A percentile compares a stretch with the other conserved stretches of the same genome.
Evolutionary conservation across 1,140 invertebrate genomes (phyloP).

Genomic region (Grapholita molesta): DNA sequence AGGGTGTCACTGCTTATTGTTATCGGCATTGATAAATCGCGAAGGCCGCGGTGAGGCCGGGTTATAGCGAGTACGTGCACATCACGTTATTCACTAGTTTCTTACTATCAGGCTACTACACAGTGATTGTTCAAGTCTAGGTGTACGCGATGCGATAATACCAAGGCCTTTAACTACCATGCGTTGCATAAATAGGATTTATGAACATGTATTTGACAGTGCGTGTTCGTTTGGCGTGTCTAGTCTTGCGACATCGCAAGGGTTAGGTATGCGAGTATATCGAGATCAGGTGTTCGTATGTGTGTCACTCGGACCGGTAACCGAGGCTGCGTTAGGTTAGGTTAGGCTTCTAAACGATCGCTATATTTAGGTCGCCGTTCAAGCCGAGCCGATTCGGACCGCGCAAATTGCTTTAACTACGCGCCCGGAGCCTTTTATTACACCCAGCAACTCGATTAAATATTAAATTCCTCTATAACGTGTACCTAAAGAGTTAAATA

Average conservation of each 20-base stretch:
- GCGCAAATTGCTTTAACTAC: constrained; percentile 54
- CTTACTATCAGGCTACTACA: constrained; percentile 12
- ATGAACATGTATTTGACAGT: background rate
- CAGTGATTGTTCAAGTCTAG: constrained; percentile 37
- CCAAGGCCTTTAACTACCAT: constrained; percentile 44
- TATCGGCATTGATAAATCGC: constrained; percentile 65
- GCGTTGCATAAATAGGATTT: background rate
- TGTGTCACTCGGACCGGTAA: constrained; percentile 4
- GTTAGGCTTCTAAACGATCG: constrained; percentile 18
- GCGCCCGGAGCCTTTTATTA: constrained; percentile 35
- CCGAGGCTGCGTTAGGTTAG: constrained; percentile 17
- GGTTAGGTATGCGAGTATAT: background rate
- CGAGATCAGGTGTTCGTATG: constrained; percentile 17
- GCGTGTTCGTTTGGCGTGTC: background rate
- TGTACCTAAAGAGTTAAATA: constrained; percentile 2
- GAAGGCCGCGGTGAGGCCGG: constrained; percentile 55
- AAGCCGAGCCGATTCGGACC: constrained; percentile 37
- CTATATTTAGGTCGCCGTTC: constrained; percentile 29
- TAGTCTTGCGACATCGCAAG: background rate
- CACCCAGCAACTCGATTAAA: constrained; percentile 19
- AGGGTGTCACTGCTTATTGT: constrained; percentile 66
- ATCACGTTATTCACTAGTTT: background rate
- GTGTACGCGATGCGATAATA: constrained; percentile 50
- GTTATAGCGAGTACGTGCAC: background rate
- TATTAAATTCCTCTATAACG: constrained; percentile 4